Evolutionary conservation across 2,888 invertebrate species (phyloP), one percentile per base, ranked within the genome.

Genomic region (Meiosimyza decipiens): DNA sequence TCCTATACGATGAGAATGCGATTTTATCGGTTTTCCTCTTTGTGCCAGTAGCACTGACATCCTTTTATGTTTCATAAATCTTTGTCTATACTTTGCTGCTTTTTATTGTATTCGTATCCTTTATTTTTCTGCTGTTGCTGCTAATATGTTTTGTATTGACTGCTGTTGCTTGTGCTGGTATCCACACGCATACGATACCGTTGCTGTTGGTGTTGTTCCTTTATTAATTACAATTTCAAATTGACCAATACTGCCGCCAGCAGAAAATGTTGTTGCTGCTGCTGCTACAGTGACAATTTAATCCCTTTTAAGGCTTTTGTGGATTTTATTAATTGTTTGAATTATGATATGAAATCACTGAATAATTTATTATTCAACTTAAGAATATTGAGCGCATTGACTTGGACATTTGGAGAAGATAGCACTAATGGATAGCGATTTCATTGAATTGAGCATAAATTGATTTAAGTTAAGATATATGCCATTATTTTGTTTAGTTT

Each of bases 61-160:
- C 28, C n/a, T 28, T 59, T 60, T 60, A 28, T 60, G 59, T 60
- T 60, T 60, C 59, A 60, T 60, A 60, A 60, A 60, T 60, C 59
- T 60, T 60, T 15, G 7, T 15, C 11, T 15, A 11, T 28, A 15
- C 15, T 33, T 28, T 13, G 18, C 28, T 59, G 16, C 5, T 13
- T 22, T 11, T 22, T 22, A 13, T 59, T 16, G 59, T 40, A 40
- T 40, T 40, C 9, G 40, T 40, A 40, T 59, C 59, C 12, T 59
- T 13, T 12, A 13, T 59, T 22, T 59, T 12, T 12, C 18, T 18
- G 18, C n/a, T n/a, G 22, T 12, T 59, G 40, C 40, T 40, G 40
- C 40, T 40, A 40, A 40, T 40, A 40, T 40, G 9, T 40, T 40
- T 40, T 40, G 40, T 40, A 40, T 40, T 40, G 40, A 40, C 40